Base-by-base conservation (phyloP, 1,140 invertebrate genomes). In the Cotesia vestalis region DNA sequence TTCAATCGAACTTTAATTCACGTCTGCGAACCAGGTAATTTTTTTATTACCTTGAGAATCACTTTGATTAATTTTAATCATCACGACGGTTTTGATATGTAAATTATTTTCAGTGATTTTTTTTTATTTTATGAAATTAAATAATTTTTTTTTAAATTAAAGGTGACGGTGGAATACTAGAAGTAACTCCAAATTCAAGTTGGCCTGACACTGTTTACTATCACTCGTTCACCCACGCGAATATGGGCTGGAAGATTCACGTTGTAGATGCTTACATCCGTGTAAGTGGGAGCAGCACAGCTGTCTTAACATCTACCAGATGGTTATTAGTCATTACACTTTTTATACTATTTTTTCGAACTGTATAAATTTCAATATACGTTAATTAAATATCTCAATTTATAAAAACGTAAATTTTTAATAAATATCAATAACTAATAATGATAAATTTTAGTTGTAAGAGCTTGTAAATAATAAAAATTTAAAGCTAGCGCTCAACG, bases 131-230 rank as follows among this genome's bases (percentile, higher is more conserved):
- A 64, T 38, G 14, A 68, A 20, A 35, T 66, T 55, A 46, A 67
- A 14, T 52, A 67, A 66, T 66, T 8, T 57, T 60, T 73, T 61
- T 76, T 74, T 71, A 46, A 40, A 46, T 77, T 78, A 14, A 66
- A 78, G 92, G 90, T 9, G 90, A 92, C 66, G 89, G 92, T 4
- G 94, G 91, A 0, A 84, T 91, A 12, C 87, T 98, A 8, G 90
- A 92, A 82, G 91, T 97, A 3, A 94, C 94, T 3, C 96, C 96
- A 1, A 96, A 97, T 82, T 91, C 92, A 11, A 91, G 94, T 0
- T 97, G 95, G 94, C 96, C 96, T 0, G 95, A 98, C 83, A 89
- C 91, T 8, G 95, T 98, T 14, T 98, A 97, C 86, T 98, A 98
- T 81, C 94, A 97, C 85, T 96, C 95, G 64, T 98, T 95, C 84